Evolutionary conservation across 64 coral and sea anemone species (phyloP).

Genomic region (Stichodactyla mertensii): DNA sequence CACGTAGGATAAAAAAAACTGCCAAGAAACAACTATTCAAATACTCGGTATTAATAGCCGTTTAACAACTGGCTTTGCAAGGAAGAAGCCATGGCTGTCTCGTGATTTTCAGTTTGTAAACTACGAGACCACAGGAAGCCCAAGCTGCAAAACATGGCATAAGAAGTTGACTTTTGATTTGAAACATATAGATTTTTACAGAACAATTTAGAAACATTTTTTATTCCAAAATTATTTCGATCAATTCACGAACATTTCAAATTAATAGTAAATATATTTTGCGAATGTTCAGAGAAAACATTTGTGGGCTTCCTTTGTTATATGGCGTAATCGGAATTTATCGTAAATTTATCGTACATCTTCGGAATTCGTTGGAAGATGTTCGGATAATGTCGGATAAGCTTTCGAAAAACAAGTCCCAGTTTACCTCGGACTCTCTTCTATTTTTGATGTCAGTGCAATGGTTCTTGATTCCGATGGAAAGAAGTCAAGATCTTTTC

Average conservation of each 20-base stretch:
- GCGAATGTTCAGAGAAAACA: background rate
- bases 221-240: background rate
- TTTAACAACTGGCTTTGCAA: background rate
- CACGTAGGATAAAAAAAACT: background rate
- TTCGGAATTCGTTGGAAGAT: background rate
- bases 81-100: background rate
- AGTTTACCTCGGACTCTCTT: background rate
- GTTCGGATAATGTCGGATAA: background rate
- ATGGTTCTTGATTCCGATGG: background rate
- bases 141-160: background rate
- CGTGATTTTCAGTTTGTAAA: background rate
- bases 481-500: conserved; percentile 4
- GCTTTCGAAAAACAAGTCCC: background rate
- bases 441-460: background rate
- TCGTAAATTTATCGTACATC: background rate
- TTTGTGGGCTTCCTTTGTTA: too few species aligned
- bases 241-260: background rate
- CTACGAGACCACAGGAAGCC: background rate
- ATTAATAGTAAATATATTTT: too few species aligned
- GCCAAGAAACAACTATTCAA: background rate
- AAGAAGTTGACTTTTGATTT: too few species aligned
- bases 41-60: background rate
- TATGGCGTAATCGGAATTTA: background rate
- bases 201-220: background rate
- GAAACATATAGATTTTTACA: background rate